Evolutionary conservation across 2,888 invertebrate genomes (phyloP).

Genomic region (Phengaris arion): DNA sequence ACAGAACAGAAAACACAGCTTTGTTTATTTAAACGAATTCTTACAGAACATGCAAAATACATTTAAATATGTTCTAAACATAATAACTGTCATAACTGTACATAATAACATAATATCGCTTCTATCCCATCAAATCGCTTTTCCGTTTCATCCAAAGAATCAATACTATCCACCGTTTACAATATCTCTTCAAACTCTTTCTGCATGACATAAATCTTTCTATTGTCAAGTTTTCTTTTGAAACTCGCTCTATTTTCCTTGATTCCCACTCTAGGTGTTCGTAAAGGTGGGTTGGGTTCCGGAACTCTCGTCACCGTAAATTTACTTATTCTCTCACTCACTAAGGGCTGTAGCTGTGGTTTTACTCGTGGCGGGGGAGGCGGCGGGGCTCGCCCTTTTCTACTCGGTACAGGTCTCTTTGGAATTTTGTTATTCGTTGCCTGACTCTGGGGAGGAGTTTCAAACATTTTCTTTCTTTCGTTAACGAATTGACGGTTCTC

Average conservation of each 20-base stretch:
- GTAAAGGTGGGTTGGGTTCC: conserved; percentile 52
- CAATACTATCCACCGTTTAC: conserved; percentile 42
- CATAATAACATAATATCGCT: background rate
- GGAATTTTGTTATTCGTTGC: conserved; percentile 46
- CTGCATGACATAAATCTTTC: conserved; percentile 61
- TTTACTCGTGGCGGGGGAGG: conserved; percentile 46
- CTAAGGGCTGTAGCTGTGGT: conserved; percentile 57
- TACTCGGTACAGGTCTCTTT: conserved; percentile 49
- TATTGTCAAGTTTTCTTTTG: conserved; percentile 59
- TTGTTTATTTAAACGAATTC: conserved; percentile 22
- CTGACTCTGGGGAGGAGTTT: conserved; percentile 48
- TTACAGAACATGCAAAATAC: conserved; percentile 22
- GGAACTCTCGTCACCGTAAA: conserved; percentile 59
- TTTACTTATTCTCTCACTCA: conserved; percentile 69
- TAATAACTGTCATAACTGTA: background rate
- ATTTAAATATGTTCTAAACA: background rate
- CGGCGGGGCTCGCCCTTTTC: conserved; percentile 44
- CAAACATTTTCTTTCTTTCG: conserved; percentile 63
- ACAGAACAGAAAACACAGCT: conserved; percentile 15
- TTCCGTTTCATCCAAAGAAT: background rate
- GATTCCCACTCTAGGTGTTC: conserved; percentile 57
- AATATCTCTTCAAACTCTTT: conserved; percentile 69
- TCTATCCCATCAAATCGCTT: background rate
- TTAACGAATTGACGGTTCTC: conserved; percentile 49
- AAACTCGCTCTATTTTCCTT: conserved; percentile 57